phyloP scores from a whole-genome alignment of 1,140 invertebrate species.

The Anagrus nilaparvatae region DNA sequence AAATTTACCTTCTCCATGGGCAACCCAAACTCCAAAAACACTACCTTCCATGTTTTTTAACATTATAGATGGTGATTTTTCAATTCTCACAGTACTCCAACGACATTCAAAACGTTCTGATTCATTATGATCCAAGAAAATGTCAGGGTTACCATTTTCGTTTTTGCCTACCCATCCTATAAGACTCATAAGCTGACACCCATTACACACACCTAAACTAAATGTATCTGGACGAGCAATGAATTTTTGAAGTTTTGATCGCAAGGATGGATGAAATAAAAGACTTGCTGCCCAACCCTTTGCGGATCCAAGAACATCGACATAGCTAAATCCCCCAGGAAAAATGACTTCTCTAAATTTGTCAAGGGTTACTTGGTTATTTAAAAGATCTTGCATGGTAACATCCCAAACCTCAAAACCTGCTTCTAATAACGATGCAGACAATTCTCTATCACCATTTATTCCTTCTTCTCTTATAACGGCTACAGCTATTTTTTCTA shows the following conservation, averaged over 20 bases:
- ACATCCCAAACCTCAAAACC: conserved; percentile 91
- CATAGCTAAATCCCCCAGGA: conserved; percentile 96
- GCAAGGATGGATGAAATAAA: conserved; percentile 55
- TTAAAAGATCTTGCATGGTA: conserved; percentile 80
- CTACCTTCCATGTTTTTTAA: conserved; percentile 75
- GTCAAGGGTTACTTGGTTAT: conserved; percentile 58
- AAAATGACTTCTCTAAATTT: conserved; percentile 84
- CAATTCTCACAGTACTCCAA: conserved; percentile 75
- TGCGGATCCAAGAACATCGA: conserved; percentile 90
- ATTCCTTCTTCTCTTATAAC: conserved; percentile 93
- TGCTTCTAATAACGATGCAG: conserved; percentile 79
- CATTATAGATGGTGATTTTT: conserved; percentile 71
- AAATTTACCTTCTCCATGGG: conserved; percentile 89
- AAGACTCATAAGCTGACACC: conserved; percentile 89
- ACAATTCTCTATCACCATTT: conserved; percentile 97
- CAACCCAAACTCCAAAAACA: conserved; percentile 86
- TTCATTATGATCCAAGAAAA: conserved; percentile 74
- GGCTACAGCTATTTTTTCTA: conserved; percentile 60
- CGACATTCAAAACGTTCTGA: conserved; percentile 89
- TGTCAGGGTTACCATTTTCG: conserved; percentile 38
- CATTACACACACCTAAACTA: conserved; percentile 95
- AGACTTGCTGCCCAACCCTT: conserved; percentile 96
- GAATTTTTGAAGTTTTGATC: conserved; percentile 52
- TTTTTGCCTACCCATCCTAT: conserved; percentile 62
- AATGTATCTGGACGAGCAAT: conserved; percentile 77